Evolutionary conservation across 2,888 invertebrate species (phyloP).

Genomic region (Pherbina coryleti): DNA sequence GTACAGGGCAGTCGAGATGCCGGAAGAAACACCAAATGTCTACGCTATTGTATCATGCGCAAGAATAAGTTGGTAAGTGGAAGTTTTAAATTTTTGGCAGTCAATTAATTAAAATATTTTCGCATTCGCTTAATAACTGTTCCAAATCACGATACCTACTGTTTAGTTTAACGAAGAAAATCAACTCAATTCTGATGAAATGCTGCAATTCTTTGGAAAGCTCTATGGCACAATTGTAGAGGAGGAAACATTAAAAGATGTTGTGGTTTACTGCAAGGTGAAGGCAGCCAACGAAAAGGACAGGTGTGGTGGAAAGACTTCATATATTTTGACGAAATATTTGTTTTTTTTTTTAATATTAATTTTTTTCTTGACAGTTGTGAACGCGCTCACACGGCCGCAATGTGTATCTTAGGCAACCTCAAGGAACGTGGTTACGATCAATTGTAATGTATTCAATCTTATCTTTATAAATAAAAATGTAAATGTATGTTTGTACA

Average conservation of each 20-base stretch:
- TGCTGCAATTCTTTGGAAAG: slow-evolving; percentile 37
- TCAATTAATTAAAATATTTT: too few species aligned
- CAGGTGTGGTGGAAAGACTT: slow-evolving; percentile 10
- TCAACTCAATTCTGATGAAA: slow-evolving; percentile 28
- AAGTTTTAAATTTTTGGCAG: too few species aligned
- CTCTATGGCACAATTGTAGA: slow-evolving; percentile 10
- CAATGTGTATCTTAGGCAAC: slow-evolving; percentile 33
- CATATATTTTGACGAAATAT: neutral
- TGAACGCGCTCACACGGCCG: slow-evolving; percentile 32
- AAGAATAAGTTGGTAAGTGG: slow-evolving; percentile 47
- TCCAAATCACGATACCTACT: neutral
- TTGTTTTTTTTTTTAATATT: neutral
- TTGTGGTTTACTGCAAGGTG: slow-evolving; percentile 28
- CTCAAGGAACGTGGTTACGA: slow-evolving; percentile 14
- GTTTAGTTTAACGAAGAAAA: slow-evolving; percentile 34
- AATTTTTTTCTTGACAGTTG: slow-evolving; percentile 31
- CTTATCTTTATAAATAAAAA: too few species aligned
- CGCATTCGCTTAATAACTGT: neutral
- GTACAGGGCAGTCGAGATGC: slow-evolving; percentile 43
- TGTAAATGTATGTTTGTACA: too few species aligned
- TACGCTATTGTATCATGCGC: slow-evolving; percentile 50
- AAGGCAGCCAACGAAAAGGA: slow-evolving; percentile 23
- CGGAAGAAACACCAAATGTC: slow-evolving; percentile 46
- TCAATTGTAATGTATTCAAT: too few species aligned
- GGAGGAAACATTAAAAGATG: slow-evolving; percentile 17